Conservation (phyloP, 2,888 invertebrate genomes). For the Drepanosiphum platanoidis region DNA sequence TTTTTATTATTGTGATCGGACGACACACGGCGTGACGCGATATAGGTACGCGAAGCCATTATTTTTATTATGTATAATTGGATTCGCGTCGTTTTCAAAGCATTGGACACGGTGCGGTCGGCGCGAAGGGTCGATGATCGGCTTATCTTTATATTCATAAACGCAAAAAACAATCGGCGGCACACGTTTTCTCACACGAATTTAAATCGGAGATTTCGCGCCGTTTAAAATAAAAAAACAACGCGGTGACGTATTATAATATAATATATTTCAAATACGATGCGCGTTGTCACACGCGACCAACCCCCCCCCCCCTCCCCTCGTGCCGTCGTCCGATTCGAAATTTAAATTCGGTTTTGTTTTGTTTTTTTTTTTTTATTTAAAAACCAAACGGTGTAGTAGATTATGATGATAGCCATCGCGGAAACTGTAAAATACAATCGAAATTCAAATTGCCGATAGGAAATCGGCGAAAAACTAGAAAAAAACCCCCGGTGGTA, state of each 20-base stretch:
- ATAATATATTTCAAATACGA: not conserved
- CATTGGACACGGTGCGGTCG: slow-evolving; percentile 24
- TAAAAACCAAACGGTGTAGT: no score
- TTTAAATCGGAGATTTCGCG: slow-evolving; percentile 31
- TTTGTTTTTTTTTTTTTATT: no score
- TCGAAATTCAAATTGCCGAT: not conserved
- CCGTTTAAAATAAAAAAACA: slow-evolving; percentile 6
- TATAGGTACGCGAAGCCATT: no score
- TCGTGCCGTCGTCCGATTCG: not conserved
- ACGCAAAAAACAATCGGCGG: not conserved
- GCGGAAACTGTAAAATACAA: not conserved
- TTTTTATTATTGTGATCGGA: not conserved
- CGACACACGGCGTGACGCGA: not conserved
- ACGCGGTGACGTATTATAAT: not conserved
- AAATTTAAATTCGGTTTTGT: not conserved
- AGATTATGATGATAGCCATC: not conserved
- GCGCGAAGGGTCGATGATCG: slow-evolving; percentile 14
- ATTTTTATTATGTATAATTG: no score
- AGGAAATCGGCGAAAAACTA: not conserved
- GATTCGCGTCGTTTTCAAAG: slow-evolving; percentile 17
- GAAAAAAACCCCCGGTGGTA: no score
- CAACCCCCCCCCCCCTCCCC: not conserved
- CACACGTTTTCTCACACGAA: slow-evolving; percentile 33
- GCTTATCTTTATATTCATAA: not conserved
- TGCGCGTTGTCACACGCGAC: no score